Evolutionary conservation across 2,888 invertebrate genomes (phyloP).

Genomic region (Volucella inanis): DNA sequence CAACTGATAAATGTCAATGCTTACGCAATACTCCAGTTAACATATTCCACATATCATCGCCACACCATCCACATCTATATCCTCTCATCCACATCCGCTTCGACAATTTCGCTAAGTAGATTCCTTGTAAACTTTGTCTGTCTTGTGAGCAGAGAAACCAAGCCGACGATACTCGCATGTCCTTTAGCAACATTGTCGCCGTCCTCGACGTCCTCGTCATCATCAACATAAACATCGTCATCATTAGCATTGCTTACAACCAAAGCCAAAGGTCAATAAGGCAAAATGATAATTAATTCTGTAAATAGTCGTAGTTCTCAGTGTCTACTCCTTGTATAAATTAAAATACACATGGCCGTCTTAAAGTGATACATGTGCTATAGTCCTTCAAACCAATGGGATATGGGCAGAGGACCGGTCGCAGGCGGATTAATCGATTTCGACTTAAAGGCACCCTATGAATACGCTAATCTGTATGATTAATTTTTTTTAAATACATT

Average conservation of each 20-base stretch:
- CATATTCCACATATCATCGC: constrained; percentile 35
- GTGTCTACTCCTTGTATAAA: constrained; percentile 15
- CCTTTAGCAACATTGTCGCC: neutral
- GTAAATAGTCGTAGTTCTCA: constrained; percentile 13
- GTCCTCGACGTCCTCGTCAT: neutral
- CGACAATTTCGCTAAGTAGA: neutral
- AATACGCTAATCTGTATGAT: neutral
- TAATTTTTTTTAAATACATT: neutral
- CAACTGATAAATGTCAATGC: constrained; percentile 57
- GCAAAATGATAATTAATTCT: constrained; percentile 46
- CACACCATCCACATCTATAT: neutral
- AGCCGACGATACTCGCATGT: neutral
- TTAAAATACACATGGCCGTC: constrained; percentile 17
- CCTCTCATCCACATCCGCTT: neutral
- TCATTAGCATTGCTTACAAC: constrained; percentile 10
- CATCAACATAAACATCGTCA: neutral
- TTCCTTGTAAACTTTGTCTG: constrained; percentile 11
- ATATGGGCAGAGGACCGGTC: too few species aligned
- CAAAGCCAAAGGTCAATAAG: constrained; percentile 36
- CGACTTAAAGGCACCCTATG: neutral
- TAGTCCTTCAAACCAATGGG: neutral
- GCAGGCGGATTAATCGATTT: neutral
- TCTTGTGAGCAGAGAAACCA: neutral
- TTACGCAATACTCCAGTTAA: constrained; percentile 47
- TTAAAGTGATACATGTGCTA: neutral